Conservation (phyloP, 2,888 invertebrate genomes). For the Aspidiotus rigidus region DNA sequence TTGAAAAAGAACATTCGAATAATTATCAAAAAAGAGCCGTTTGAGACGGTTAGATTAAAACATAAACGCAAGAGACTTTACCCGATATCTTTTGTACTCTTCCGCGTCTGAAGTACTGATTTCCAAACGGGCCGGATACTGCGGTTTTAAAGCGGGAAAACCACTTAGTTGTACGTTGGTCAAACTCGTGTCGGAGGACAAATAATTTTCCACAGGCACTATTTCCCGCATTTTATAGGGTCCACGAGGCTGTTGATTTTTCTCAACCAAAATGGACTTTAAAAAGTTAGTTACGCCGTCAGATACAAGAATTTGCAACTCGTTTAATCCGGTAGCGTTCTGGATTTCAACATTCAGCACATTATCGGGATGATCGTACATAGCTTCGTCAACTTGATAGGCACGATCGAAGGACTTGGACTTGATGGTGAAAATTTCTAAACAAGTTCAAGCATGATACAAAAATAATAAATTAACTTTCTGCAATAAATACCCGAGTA, state of each 20-base stretch:
- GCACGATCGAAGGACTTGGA: conserved; percentile 9
- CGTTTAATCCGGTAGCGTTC: conserved; percentile 3
- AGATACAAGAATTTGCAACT: conserved; percentile 15
- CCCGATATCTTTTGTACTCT: conserved; percentile 7
- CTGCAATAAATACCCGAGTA: too few relatives aligned
- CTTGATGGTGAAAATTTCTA: background rate
- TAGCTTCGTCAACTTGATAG: conserved; percentile 7
- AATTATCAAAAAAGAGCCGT: too few relatives aligned
- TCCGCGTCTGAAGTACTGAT: conserved; percentile 3
- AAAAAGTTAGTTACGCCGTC: conserved; percentile 15
- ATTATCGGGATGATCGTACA: conserved; percentile 8
- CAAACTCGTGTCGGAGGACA: background rate
- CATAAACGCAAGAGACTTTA: background rate
- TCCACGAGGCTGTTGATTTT: background rate
- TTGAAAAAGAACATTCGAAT: too few relatives aligned
- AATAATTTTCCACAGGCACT: conserved; percentile 12
- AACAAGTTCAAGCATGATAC: background rate
- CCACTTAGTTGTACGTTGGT: conserved; percentile 18
- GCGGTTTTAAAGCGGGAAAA: conserved; percentile 13
- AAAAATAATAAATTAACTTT: background rate
- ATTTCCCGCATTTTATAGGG: conserved; percentile 10
- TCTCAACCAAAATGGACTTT: conserved; percentile 8
- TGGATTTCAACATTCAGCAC: conserved; percentile 5
- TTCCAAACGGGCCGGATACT: background rate
- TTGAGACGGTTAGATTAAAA: too few relatives aligned